Base-by-base conservation (phyloP, 2,113 vertebrate genomes). In the Phaethornis superciliosus region DNA sequence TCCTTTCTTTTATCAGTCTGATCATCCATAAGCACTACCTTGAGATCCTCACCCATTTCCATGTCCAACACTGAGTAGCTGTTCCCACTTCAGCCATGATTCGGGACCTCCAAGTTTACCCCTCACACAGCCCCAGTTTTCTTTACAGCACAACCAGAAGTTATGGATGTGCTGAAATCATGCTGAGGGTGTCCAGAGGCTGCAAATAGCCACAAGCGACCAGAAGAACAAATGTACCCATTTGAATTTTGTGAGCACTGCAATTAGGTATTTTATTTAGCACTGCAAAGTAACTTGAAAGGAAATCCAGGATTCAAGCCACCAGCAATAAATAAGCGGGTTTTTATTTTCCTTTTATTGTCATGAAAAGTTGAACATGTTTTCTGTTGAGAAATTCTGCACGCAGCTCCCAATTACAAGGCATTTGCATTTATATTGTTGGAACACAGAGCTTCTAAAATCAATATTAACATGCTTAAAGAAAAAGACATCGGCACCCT, bases 391-490 rank as follows among this genome's bases (percentile, higher is more conserved):
- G 85, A 93, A 96, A 96, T 93, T 90, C 96, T 92, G 92, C 92
- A 91, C 32, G 77, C 84, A 9, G 93, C 87, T 91, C 90, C 95
- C 95, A 95, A 90, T 95, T 93, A 94, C 85, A 85, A 76, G 83
- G 64, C 88, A 96, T 96, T 97, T 97, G 94, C 96, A 97, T 95
- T 97, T 95, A 96, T 96, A 97, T 96, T 96, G 93, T 94, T 88
- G 89, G 89, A 96, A 95, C 88, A 95, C 78, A 90, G 88, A 71
- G 89, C 92, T 96, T 91, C 94, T 87, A 93, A 94, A 94, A 97
- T 94, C 96, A 95, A 96, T 97, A 95, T 93, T 96, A 97, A 95
- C 93, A 85, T 15, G 70, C 84, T 96, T 91, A 93, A 96, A 95
- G 94, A 90, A 96, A 94, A 68, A 93, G 87, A 71, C 90, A 92